phyloP scores from a whole-genome alignment of 2,888 invertebrate species.

The Chrysomela aeneicollis region DNA sequence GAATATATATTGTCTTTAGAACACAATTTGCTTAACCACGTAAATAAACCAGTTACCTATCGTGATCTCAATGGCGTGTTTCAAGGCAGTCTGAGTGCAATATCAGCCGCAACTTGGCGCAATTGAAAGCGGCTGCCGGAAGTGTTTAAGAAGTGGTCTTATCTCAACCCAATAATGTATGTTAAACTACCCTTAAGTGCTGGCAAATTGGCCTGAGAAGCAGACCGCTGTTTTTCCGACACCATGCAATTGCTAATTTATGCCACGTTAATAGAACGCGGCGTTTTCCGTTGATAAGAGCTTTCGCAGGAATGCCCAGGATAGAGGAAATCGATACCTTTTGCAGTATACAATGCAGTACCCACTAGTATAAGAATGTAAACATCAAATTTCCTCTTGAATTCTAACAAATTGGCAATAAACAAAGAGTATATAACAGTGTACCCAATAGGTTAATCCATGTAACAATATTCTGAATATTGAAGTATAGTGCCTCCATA shows the following conservation, averaged over 20 bases:
- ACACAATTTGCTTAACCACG: not conserved
- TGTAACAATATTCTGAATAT: too few relatives aligned
- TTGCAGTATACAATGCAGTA: too few relatives aligned
- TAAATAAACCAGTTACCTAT: conserved; percentile 37
- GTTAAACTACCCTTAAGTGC: conserved; percentile 63
- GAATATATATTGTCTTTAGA: too few relatives aligned
- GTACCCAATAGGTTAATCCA: too few relatives aligned
- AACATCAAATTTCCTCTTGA: too few relatives aligned
- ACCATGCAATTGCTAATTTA: conserved; percentile 50
- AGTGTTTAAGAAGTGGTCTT: conserved; percentile 60
- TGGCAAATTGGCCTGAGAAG: conserved; percentile 59
- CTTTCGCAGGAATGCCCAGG: conserved; percentile 22
- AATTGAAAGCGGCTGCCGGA: conserved; percentile 61
- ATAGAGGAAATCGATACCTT: conserved; percentile 25
- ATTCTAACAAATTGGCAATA: too few relatives aligned
- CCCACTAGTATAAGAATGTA: too few relatives aligned
- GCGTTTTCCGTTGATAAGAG: conserved; percentile 36
- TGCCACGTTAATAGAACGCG: conserved; percentile 38
- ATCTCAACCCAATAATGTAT: conserved; percentile 61
- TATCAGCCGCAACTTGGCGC: conserved; percentile 50
- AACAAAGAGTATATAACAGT: too few relatives aligned
- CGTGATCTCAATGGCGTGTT: conserved; percentile 45
- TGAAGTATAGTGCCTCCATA: too few relatives aligned
- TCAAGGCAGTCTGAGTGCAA: conserved; percentile 40
- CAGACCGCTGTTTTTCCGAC: conserved; percentile 49